Evolutionary conservation across 92 coral and sea anemone genomes (phyloP).

Genomic region (Umimayanthus kanabou): DNA sequence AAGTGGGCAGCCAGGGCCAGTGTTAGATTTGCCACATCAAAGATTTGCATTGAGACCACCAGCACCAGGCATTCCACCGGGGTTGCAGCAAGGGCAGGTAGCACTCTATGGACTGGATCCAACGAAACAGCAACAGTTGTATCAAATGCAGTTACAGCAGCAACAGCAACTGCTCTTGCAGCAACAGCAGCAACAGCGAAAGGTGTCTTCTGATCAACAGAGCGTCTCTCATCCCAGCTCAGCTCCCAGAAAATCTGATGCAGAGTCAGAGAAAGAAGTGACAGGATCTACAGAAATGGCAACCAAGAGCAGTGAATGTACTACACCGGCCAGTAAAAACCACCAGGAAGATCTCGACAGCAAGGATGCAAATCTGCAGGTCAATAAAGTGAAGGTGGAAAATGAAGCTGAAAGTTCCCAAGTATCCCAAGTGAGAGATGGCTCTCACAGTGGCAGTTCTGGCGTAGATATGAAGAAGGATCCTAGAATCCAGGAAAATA

Average conservation of each 20-base stretch:
- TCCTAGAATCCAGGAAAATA: background rate
- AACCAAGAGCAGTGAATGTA: background rate
- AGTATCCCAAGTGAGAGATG: background rate
- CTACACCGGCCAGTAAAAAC: background rate
- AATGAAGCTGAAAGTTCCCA: background rate
- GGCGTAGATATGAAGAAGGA: background rate
- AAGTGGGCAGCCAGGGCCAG: slow-evolving; percentile 55
- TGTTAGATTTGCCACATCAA: slow-evolving; percentile 83
- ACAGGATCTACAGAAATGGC: background rate
- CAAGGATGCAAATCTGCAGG: background rate
- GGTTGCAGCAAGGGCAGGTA: slow-evolving; percentile 64
- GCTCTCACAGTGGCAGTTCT: background rate
- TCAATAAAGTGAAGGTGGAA: background rate
- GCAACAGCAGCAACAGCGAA: slow-evolving; percentile 83
- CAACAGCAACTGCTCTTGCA: slow-evolving; percentile 87
- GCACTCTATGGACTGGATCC: slow-evolving; percentile 78
- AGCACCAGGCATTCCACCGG: slow-evolving; percentile 63
- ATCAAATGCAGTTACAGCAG: slow-evolving; percentile 75
- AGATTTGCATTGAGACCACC: slow-evolving; percentile 87
- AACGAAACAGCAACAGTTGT: slow-evolving; percentile 55
- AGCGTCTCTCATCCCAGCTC: slow-evolving; percentile 44
- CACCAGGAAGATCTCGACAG: background rate
- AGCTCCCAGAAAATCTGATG: slow-evolving; percentile 39
- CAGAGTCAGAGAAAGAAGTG: background rate
- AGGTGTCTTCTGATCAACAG: slow-evolving; percentile 59